Base-by-base conservation (phyloP, 2,888 invertebrate genomes). In the Zonitis immaculata region DNA sequence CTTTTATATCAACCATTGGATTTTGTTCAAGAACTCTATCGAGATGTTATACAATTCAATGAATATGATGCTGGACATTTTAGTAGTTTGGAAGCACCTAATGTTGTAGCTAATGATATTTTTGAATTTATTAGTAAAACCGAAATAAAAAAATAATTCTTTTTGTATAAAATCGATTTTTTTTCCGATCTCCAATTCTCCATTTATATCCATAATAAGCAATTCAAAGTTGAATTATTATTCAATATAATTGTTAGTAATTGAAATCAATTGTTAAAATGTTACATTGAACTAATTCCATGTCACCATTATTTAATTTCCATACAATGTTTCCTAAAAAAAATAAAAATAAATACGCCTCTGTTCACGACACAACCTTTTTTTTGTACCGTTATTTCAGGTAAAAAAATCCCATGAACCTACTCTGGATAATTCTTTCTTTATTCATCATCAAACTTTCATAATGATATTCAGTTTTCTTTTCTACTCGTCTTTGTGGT, bases 61-160 rank as follows among this genome's bases (percentile, higher is more conserved):
- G 78, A 85, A 30, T 79, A 85, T 28, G 77, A 81, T 3, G 92
- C 91, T 1, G 95, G 95, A 0, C 95, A 95, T 72, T 96, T 94
- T 73, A 87, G 88, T 0, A 91, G 92, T 0, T 77, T 93, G 51
- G 91, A 95, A 71, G 79, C 83, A 55, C 92, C 95, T 0, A 73
- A 82, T 35, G 63, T 87, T 0, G 66, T 95, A 22, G 85, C 88
- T 3, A 75, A 81, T 0, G 91, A 94, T 68, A 73, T 95, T 7
- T 83, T 48, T 47, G 20, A 51, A n/a, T 58, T 55, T 35, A 47
- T 61, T 30, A 46, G 25, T 1, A 59, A 55, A 46, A 47, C 60
- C 14, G 59, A 61, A 35, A 11, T 2, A 9, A 12, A 49, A 42
- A 42, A 42, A 49, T 45, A 7, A 26, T 44, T 18, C 12, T 49